Base-by-base conservation (phyloP, 1,140 invertebrate genomes). In the Drosophila tristis region DNA sequence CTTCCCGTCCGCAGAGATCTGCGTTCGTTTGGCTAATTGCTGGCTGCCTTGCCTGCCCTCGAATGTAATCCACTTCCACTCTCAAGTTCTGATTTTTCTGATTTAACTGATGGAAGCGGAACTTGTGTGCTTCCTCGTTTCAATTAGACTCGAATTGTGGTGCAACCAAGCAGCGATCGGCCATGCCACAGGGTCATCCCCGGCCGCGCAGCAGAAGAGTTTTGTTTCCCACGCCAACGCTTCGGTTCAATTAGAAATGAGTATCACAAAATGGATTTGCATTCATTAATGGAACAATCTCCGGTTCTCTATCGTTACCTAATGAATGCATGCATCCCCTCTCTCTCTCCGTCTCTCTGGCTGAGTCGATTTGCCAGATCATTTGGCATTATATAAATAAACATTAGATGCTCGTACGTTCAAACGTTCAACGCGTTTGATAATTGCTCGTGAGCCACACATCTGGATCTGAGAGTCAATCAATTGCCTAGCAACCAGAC, bases 51-150 rank as follows among this genome's bases (percentile, higher is more conserved):
- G 72, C 84, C 74, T 81, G 70, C 74, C 60, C 61, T 67, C 70
- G 70, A 75, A 87, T 86, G 82, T 86, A 72, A 80, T 68, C 81
- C 68, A 76, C 81, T 81, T 87, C 78, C 82, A 35, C 35, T 13
- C 35, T 13, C 35, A 13, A 39, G 35, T 13, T 39, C 35, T 13
- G 65, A 57, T 16, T 35, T 35, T 45, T 16, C 39, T 50, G 35
- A 53, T 67, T 70, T 43, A 65, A 15, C n/a, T 29, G 45, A 70
- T 65, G 42, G 15, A 31, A 59, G 31, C 44, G 29, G 29, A 29
- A 29, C 29, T 8, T 25, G 23, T 25, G 23, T 26, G 70, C 74
- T 76, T 76, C 74, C 74, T 76, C 59, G 64, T 76, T 76, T 76
- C 78, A 82, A 81, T 85, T 84, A 84, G 80, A 76, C 76, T 64